Percentiles rank a stretch among this genome's conserved stretches.
Conservation (phyloP, 2,888 invertebrate genomes). For the Zygaena filipendulae region DNA sequence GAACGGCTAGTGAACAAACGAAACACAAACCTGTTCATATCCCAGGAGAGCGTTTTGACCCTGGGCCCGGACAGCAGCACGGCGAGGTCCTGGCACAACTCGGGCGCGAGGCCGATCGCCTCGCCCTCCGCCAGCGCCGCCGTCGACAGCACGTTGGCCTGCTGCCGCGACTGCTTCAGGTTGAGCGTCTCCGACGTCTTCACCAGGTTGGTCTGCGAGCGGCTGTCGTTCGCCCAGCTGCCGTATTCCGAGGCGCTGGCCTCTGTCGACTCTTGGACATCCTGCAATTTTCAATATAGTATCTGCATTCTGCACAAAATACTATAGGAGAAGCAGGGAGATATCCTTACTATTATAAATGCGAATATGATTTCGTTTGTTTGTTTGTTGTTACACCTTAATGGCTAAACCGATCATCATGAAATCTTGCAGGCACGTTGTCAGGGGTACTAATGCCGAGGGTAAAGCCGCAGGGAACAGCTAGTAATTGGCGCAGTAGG, state of each 20-base stretch:
- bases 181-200: conserved; percentile 57
- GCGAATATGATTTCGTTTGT: too few species aligned
- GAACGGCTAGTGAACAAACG: too few species aligned
- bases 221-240: conserved; percentile 57
- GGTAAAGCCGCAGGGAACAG: too few species aligned
- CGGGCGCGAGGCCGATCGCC: conserved; percentile 72
- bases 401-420: too few species aligned
- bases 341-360: too few species aligned
- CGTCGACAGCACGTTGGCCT: conserved; percentile 67
- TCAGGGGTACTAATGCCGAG: too few species aligned
- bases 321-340: too few species aligned
- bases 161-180: conserved; percentile 40
- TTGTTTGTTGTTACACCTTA: too few species aligned
- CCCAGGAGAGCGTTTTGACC: conserved; percentile 78
- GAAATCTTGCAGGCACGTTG: too few species aligned
- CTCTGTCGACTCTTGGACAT: conserved; percentile 26
- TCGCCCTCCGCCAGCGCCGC: conserved; percentile 71
- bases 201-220: conserved; percentile 53
- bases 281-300: too few species aligned
- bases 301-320: too few species aligned
- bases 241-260: conserved; percentile 39
- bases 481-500: too few species aligned
- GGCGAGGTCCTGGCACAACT: conserved; percentile 76
- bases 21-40: conserved; percentile 65
- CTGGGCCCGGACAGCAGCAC: conserved; percentile 77